These are phyloP conservation scores for Xiphophorus hellerii DNA, from an alignment of 2,113 vertebrate species.

Conservation along the genomic window DNA sequence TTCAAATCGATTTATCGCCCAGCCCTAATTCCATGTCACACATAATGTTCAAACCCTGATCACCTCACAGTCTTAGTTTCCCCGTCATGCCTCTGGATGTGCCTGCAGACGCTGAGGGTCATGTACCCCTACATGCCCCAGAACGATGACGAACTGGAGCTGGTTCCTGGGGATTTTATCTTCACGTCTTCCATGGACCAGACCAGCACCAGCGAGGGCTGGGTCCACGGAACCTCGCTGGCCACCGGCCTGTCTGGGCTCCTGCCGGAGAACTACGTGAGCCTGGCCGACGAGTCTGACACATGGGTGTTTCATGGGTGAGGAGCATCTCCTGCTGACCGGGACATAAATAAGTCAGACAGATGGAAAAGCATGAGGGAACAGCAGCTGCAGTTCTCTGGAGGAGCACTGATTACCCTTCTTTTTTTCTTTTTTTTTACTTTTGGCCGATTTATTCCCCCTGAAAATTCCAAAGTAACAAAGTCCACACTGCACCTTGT, in stretches of 20 bases:
- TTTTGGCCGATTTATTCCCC: too few relatives aligned
- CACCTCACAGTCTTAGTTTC: too few relatives aligned
- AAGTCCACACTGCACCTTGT: too few relatives aligned
- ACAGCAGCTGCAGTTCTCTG: too few relatives aligned
- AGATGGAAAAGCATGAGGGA: background rate
- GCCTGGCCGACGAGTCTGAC: conserved; percentile 89
- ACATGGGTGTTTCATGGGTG: conserved; percentile 96
- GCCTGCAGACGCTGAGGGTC: conserved; percentile 87
- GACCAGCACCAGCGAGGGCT: conserved; percentile 91
- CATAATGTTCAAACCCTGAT: too few relatives aligned
- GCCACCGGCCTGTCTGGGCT: conserved; percentile 90
- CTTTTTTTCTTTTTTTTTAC: too few relatives aligned
- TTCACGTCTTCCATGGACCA: conserved; percentile 94
- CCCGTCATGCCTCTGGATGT: background rate
- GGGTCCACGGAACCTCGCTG: conserved; percentile 91
- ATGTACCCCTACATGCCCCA: conserved; percentile 94
- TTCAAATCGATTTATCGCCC: too few relatives aligned
- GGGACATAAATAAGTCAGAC: background rate
- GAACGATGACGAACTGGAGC: conserved; percentile 94
- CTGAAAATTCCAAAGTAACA: too few relatives aligned
- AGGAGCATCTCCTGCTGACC: conserved; percentile 34
- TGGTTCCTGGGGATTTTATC: conserved; percentile 92
- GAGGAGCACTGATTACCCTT: too few relatives aligned
- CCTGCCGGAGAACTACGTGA: conserved; percentile 94
- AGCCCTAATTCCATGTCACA: too few relatives aligned